These are phyloP conservation scores for Gobio gobio DNA, from an alignment of 2,113 vertebrate species.

Conservation along the genomic window DNA sequence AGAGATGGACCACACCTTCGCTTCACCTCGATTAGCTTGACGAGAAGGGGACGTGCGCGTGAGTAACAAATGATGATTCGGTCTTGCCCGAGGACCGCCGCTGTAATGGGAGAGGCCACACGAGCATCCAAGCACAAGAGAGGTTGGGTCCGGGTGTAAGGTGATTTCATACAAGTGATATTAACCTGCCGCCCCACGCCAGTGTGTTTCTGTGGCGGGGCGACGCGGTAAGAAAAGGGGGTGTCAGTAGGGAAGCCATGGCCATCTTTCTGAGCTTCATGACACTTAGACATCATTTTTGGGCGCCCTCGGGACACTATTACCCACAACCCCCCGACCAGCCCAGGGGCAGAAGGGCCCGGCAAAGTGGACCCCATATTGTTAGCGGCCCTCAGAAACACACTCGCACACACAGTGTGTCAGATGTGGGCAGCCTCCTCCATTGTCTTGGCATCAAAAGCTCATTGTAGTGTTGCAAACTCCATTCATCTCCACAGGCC, in stretches of 20 bases:
- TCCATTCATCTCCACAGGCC: constrained; percentile 77
- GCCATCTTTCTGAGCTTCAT: constrained; percentile 77
- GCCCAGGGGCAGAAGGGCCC: constrained; percentile 70
- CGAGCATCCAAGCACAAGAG: constrained; percentile 65
- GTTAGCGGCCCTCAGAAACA: constrained; percentile 70
- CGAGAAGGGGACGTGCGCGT: constrained; percentile 62
- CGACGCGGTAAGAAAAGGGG: constrained; percentile 54
- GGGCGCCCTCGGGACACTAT: constrained; percentile 79
- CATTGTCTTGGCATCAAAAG: constrained; percentile 86
- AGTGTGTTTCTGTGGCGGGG: constrained; percentile 46
- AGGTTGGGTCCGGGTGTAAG: constrained; percentile 76
- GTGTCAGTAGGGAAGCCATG: constrained; percentile 61
- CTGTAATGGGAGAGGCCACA: constrained; percentile 68
- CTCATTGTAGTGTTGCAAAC: constrained; percentile 83
- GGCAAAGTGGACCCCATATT: constrained; percentile 78
- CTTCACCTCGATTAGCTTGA: constrained; percentile 51
- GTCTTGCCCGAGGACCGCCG: constrained; percentile 68
- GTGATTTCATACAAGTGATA: constrained; percentile 81
- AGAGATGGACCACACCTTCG: constrained; percentile 7
- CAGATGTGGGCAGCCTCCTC: constrained; percentile 79
- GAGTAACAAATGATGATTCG: constrained; percentile 73
- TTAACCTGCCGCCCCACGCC: constrained; percentile 73
- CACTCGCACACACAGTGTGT: constrained; percentile 54
- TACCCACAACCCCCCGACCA: constrained; percentile 62
- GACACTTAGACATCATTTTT: constrained; percentile 82